phyloP scores from a whole-genome alignment of 2,888 invertebrate genomes.

The Theretra japonica region DNA sequence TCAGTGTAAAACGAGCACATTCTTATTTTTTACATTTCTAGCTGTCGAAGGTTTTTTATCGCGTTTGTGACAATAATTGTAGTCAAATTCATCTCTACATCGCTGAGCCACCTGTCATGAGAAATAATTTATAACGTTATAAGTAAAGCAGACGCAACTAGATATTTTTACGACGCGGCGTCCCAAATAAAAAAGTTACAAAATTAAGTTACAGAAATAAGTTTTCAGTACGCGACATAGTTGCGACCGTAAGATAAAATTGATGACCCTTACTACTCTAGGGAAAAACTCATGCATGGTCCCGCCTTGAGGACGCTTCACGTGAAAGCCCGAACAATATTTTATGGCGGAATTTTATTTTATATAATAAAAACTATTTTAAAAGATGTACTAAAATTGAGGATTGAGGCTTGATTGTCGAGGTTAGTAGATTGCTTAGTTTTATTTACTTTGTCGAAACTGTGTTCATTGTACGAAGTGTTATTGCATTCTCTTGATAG shows the following conservation, averaged over 20 bases:
- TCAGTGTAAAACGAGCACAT: too few relatives aligned
- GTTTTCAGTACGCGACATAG: slow-evolving; percentile 15
- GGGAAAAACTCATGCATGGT: slow-evolving; percentile 1
- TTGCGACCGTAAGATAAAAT: slow-evolving; percentile 4
- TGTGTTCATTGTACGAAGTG: too few relatives aligned
- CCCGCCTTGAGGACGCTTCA: background rate
- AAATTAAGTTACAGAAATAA: slow-evolving; percentile 7
- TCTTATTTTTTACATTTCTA: too few relatives aligned
- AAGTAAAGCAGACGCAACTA: background rate
- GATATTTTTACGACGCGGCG: too few relatives aligned
- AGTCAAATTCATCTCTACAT: too few relatives aligned
- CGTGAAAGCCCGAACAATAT: background rate
- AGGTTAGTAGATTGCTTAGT: too few relatives aligned
- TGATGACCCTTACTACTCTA: slow-evolving; percentile 4
- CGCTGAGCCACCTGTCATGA: too few relatives aligned
- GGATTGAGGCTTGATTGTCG: background rate
- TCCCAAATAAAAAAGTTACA: background rate
- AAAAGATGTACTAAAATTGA: background rate
- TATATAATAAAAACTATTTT: background rate
- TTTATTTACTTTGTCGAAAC: too few relatives aligned
- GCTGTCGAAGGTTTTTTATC: too few relatives aligned
- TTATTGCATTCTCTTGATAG: too few relatives aligned
- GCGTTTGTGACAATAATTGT: too few relatives aligned
- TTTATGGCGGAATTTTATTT: background rate
- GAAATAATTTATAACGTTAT: too few relatives aligned